These are phyloP conservation scores for Timema cristinae DNA, from an alignment of 2,888 invertebrate genomes.

Conservation along the genomic window DNA sequence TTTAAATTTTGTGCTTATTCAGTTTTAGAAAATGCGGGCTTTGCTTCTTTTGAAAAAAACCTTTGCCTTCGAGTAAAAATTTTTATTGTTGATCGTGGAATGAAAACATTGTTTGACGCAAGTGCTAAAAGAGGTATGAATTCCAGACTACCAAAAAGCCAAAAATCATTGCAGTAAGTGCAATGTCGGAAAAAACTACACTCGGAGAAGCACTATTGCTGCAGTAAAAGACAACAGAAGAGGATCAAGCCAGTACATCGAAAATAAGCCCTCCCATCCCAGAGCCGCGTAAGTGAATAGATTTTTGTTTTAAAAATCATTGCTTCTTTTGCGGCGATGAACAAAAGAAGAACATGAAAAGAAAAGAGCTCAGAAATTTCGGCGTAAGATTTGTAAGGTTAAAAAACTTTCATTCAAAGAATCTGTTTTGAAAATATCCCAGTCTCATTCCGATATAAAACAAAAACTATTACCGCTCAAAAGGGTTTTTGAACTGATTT, in stretches of 20 bases:
- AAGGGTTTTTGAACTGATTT: neutral
- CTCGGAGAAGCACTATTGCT: constrained; percentile 1
- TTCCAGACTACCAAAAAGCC: constrained; percentile 9
- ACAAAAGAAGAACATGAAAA: neutral
- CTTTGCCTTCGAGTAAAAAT: neutral
- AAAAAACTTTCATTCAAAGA: constrained; percentile 1
- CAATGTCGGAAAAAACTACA: too few species aligned
- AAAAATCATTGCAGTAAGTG: neutral
- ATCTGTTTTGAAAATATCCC: neutral
- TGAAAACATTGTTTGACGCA: neutral
- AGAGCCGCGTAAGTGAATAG: neutral
- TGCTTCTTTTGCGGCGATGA: constrained; percentile 16
- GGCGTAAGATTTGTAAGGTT: neutral
- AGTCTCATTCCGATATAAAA: neutral
- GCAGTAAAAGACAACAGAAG: neutral
- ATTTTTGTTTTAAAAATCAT: neutral
- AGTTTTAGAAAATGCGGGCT: neutral
- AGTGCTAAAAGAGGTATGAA: constrained; percentile 10
- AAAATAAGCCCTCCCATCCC: constrained; percentile 1
- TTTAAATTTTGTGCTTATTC: too few species aligned
- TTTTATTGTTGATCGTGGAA: neutral
- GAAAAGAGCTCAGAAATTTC: neutral
- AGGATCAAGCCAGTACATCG: too few species aligned
- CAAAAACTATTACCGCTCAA: neutral
- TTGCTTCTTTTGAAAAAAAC: neutral